These are phyloP conservation scores for Lepidothrix coronata DNA, from an alignment of 2,113 vertebrate genomes.

Conservation along the genomic window DNA sequence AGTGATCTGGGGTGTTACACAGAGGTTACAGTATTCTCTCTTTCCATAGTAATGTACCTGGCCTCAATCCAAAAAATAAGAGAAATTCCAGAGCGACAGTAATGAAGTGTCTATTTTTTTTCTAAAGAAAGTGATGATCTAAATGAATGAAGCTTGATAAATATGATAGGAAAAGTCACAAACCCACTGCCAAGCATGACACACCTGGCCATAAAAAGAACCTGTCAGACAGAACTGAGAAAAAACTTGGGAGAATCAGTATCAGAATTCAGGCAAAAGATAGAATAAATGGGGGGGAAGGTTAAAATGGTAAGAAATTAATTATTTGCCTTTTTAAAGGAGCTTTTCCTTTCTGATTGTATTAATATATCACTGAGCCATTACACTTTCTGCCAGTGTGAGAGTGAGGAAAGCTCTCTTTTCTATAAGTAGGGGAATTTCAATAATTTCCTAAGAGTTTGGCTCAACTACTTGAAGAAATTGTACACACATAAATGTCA, in stretches of 20 bases:
- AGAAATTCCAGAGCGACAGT: neutral
- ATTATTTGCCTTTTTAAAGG: neutral
- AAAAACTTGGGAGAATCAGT: neutral
- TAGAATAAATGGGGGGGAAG: neutral
- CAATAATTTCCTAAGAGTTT: neutral
- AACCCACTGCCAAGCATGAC: neutral
- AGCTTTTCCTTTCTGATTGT: neutral
- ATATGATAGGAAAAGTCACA: neutral
- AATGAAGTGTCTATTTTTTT: neutral
- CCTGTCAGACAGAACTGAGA: neutral
- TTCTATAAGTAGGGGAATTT: neutral
- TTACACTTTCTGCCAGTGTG: neutral
- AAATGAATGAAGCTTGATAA: neutral
- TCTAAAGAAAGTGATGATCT: neutral
- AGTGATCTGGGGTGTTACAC: neutral
- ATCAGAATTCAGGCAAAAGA: neutral
- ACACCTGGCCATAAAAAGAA: neutral
- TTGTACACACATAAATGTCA: rapidly evolving
- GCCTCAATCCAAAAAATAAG: neutral
- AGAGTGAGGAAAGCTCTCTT: neutral
- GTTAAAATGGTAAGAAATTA: neutral
- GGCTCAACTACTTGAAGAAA: neutral
- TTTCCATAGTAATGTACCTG: neutral
- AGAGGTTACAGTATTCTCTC: neutral
- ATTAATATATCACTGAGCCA: neutral